These are phyloP conservation scores for Trichoplusia ni DNA, from an alignment of 1,140 invertebrate species.

Conservation along the genomic window DNA sequence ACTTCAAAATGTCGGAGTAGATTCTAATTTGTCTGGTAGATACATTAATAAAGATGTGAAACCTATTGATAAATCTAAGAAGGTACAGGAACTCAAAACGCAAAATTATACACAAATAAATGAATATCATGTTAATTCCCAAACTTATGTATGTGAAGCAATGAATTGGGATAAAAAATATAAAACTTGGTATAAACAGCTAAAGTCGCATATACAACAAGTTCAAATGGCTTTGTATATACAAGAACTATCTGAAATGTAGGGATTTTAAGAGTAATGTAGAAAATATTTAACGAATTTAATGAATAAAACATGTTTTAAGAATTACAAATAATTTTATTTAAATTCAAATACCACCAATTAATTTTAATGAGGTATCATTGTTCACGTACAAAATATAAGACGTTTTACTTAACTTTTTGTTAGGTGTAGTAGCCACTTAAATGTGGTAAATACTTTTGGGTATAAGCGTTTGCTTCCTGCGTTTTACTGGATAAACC, in stretches of 20 bases:
- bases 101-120: not conserved
- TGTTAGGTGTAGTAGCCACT: too few relatives aligned
- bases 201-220: conserved; percentile 53
- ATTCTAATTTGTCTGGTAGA: not conserved
- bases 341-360: too few relatives aligned
- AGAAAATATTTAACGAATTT: not conserved
- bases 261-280: not conserved
- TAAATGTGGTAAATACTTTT: too few relatives aligned
- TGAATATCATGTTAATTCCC: not conserved
- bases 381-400: not conserved
- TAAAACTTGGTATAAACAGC: conserved; percentile 55
- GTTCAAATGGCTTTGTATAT: conserved; percentile 58
- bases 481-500: too few relatives aligned
- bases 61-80: not conserved
- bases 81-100: not conserved
- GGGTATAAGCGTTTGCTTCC: too few relatives aligned
- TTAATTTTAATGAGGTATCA: not conserved
- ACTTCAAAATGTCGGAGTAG: too few relatives aligned
- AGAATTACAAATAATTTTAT: too few relatives aligned
- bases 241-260: conserved; percentile 51
- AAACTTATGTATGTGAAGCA: too few relatives aligned
- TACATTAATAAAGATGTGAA: not conserved
- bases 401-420: too few relatives aligned
- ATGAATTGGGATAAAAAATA: conserved; percentile 34
- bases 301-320: too few relatives aligned